Percentiles rank a stretch among this genome's conserved stretches.
Conservation (phyloP, 2,113 vertebrate genomes). For the Probosciger aterrimus region DNA sequence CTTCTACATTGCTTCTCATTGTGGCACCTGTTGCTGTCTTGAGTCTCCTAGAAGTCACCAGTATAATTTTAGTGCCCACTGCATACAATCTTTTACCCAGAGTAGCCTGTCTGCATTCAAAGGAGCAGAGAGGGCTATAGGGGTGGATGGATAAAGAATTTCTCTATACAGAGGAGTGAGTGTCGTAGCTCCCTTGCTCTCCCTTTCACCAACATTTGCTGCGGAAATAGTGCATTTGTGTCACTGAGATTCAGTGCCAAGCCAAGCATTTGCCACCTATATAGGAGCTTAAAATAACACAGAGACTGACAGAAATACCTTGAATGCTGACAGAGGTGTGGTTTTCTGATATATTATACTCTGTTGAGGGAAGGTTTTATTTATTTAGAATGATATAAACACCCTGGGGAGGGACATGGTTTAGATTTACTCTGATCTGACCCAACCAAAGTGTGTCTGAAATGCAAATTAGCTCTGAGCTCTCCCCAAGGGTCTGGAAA, state of each 20-base stretch:
- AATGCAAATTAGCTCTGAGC: neutral
- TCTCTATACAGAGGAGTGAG: neutral
- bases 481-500: neutral
- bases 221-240: conserved; percentile 7
- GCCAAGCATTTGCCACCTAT: neutral
- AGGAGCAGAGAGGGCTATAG: neutral
- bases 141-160: neutral
- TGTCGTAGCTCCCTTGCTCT: neutral
- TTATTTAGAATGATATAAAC: conserved; percentile 41
- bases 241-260: conserved; percentile 39
- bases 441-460: neutral
- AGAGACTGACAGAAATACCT: conserved; percentile 43
- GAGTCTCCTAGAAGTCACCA: neutral
- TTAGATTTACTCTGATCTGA: conserved; percentile 29
- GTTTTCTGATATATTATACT: conserved; percentile 8
- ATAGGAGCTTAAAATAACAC: conserved; percentile 52
- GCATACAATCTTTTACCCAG: neutral
- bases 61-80: neutral
- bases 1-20: neutral
- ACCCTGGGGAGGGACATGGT: neutral
- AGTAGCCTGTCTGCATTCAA: neutral
- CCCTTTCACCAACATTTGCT: neutral
- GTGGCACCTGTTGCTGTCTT: neutral
- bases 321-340: conserved; percentile 17
- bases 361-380: conserved; percentile 31